Evolutionary conservation across 2,797 vertebrate genomes (phyloP).

Genomic region (Amblyraja radiata): DNA sequence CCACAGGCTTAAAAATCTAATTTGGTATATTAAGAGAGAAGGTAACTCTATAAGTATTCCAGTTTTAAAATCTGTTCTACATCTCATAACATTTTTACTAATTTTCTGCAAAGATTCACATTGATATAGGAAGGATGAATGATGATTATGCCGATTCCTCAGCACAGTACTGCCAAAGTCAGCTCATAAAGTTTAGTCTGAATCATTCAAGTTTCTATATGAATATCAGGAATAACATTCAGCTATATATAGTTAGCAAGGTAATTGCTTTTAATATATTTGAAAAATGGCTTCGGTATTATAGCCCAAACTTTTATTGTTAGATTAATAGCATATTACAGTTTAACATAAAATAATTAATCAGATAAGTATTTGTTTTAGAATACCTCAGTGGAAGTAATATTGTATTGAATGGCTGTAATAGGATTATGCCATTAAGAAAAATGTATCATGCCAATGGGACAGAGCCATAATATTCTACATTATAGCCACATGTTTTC

Average conservation of each 20-base stretch:
- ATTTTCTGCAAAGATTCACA: neutral
- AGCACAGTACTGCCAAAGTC: neutral
- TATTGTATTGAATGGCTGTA: neutral
- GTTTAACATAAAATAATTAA: neutral
- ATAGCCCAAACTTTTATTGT: neutral
- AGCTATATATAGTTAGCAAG: neutral
- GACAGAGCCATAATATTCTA: neutral
- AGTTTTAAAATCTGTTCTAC: neutral
- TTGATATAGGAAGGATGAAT: neutral
- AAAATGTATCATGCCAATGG: neutral
- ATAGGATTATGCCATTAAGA: neutral
- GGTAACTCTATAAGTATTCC: neutral
- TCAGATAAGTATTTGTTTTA: neutral
- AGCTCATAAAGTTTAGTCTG: neutral
- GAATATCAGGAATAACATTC: neutral
- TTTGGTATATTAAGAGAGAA: neutral
- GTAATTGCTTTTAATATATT: neutral
- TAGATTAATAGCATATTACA: neutral
- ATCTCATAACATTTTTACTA: neutral
- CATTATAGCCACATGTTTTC: neutral
- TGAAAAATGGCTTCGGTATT: neutral
- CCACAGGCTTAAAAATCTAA: neutral
- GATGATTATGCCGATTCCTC: neutral
- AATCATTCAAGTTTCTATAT: neutral
- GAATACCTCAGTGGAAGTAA: neutral